phyloP scores from a whole-genome alignment of 2,888 invertebrate genomes.

The Crepidodera aurea region DNA sequence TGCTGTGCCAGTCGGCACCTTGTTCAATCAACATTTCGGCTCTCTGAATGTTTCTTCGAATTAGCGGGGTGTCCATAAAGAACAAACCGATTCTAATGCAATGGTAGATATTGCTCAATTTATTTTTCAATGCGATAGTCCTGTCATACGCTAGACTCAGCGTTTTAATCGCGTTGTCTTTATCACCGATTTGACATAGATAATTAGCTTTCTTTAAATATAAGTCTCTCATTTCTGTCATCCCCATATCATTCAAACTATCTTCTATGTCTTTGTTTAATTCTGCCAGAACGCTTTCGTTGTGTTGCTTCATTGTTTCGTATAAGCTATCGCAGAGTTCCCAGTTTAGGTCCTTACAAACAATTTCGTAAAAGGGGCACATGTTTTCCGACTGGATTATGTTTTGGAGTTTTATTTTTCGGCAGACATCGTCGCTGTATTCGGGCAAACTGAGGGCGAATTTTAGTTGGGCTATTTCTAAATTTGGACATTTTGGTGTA shows the following conservation, averaged over 20 bases:
- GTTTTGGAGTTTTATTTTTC: constrained; percentile 61
- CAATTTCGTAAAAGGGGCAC: constrained; percentile 71
- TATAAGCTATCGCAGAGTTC: constrained; percentile 57
- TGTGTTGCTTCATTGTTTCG: constrained; percentile 49
- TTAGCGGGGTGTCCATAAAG: constrained; percentile 49
- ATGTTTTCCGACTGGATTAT: constrained; percentile 65
- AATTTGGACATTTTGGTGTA: constrained; percentile 45
- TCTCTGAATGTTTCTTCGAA: constrained; percentile 54
- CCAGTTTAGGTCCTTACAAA: constrained; percentile 63
- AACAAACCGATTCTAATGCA: constrained; percentile 58
- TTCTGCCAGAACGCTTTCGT: constrained; percentile 43
- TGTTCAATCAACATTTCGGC: constrained; percentile 53
- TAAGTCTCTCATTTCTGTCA: constrained; percentile 48
- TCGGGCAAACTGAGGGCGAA: constrained; percentile 65
- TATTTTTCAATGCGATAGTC: constrained; percentile 56
- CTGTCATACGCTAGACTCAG: constrained; percentile 54
- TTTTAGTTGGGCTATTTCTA: constrained; percentile 64
- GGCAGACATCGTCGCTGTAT: constrained; percentile 58
- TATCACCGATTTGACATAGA: constrained; percentile 60
- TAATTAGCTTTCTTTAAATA: constrained; percentile 59
- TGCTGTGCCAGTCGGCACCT: constrained; percentile 75
- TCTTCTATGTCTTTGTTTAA: constrained; percentile 49
- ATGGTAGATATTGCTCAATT: constrained; percentile 60
- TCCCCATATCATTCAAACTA: constrained; percentile 43
- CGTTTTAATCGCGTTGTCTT: constrained; percentile 51